Base-by-base conservation (phyloP, 1,140 invertebrate genomes). In the Patella vulgata region DNA sequence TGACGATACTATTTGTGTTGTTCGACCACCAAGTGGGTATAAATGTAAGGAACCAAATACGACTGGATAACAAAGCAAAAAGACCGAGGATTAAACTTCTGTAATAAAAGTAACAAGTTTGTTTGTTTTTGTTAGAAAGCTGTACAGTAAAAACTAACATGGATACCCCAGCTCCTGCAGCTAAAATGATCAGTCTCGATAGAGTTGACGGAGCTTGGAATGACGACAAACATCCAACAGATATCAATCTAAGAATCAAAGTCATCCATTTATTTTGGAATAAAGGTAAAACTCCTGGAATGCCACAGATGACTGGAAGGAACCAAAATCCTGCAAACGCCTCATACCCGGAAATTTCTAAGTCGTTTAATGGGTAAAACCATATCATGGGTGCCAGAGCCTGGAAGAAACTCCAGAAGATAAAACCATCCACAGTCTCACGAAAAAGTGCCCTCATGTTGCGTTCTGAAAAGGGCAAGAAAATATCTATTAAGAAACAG, bases 271-370 rank as follows among this genome's bases (percentile, higher is more conserved):
- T 51, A 19, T 75, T 73, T 50, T 80, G 73, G 6, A 81, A 36
- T 17, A 77, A 31, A 21, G 23, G 39, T 23, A 72, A 52, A 14
- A 83, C n/a, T 1, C 60, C 47, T 25, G 75, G 64, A 53, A 78
- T 66, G 6, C 71, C 63, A 31, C 67, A 59, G 3, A 85, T 8
- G 23, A 82, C 48, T 17, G 83, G 83, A 30, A 70, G 70, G 21
- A 84, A 76, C 73, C 80, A 78, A 14, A 77, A 57, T 2, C 55
- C 66, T 47, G 77, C 73, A 71, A 78, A 82, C 11, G 70, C 73
- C 73, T 85, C 84, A 76, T 84, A 85, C 36, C 84, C 84, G 8
- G 83, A 82, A 21, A 85, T 80, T 51, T 81, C 82, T 12, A 85
- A 63, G 63, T 84, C 78, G 70, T 84, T 84, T 9, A 85, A 68